Evolutionary conservation across 2,797 vertebrate species (phyloP), one percentile per base, ranked within the genome.

Genomic region (Emydoidea blandingii): DNA sequence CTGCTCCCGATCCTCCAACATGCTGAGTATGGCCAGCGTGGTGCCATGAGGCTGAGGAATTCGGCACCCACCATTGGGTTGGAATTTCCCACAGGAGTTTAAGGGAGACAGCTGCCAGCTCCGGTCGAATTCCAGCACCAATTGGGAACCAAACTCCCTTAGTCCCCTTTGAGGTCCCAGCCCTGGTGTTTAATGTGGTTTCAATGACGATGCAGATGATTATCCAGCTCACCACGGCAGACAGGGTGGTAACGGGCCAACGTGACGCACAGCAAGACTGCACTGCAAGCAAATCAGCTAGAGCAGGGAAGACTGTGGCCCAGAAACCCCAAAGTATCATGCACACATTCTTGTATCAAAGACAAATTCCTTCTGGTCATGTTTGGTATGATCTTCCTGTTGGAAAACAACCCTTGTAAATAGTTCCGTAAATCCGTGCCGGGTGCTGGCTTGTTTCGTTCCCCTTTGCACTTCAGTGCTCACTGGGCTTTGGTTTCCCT

Each of bases 261-360:
- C 41, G 86, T 3, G 1, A 53, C 0, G 47, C 2, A 8, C 0
- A 2, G 54, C 1, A 25, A 54, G 54, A 79, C 53, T 50, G 56
- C 12, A 9, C 68, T 44, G 68, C 18, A 41, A 21, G n/a, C 54
- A 87, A 34, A 34, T 62, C 31, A 41, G 37, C 34, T n/a, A 68
- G 2, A n/a, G 6, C 18, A 0, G 3, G 21, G 59, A 52, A 37
- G 23, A 52, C 52, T 25, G 81, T 68, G 76, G 53, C 52, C n/a
- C 79, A 23, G 50, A 82, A 86, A 44, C 56, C 86, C 76, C 10
- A 0, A 23, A 62, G 83, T 25, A 78, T 34, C 49, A 0, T 23
- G 25, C 19, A 0, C 49, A 82, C 81, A 16, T 68, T 74, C 84
- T 53, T 53, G 74, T 62, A 72, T 21, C 80, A 37, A 44, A 83